A percentile compares a stretch with the other conserved stretches of the same genome.
phyloP scores from a whole-genome alignment of 1,140 invertebrate species.

The Palaemon carinicauda region DNA sequence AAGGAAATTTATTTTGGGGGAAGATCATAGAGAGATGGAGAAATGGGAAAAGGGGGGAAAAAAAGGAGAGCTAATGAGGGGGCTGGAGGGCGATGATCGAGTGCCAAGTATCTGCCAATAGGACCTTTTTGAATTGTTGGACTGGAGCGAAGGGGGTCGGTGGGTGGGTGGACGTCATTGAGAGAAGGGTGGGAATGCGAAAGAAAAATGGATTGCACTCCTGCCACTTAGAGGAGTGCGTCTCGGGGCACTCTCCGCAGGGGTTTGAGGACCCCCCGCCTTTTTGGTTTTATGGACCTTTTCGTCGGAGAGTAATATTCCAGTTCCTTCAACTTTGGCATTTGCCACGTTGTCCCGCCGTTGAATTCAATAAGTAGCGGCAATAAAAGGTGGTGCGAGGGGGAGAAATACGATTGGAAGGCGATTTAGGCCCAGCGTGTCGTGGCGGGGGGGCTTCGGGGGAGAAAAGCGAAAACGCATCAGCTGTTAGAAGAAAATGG shows the following conservation, averaged over 20 bases:
- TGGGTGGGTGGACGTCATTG: neutral
- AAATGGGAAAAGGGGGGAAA: neutral
- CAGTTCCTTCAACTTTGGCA: constrained; percentile 33
- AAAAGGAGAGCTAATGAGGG: neutral
- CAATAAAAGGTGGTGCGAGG: constrained; percentile 40
- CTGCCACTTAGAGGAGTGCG: neutral
- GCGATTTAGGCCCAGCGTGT: constrained; percentile 34
- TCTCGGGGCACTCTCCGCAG: neutral
- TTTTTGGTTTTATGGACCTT: constrained; percentile 9
- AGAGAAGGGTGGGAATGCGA: neutral
- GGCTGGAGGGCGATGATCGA: too few relatives aligned
- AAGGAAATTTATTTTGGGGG: neutral
- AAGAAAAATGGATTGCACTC: constrained; percentile 12
- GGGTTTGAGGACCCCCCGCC: neutral
- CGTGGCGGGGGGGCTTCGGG: constrained; percentile 3
- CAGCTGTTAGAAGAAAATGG: constrained; percentile 34
- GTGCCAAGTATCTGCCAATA: neutral
- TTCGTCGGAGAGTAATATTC: constrained; percentile 33
- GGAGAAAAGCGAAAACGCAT: constrained; percentile 30
- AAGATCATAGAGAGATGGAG: neutral
- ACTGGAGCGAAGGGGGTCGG: neutral
- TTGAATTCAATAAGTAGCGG: constrained; percentile 48
- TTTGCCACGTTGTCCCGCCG: constrained; percentile 22
- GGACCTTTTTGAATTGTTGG: neutral
- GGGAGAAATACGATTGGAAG: constrained; percentile 40